Conservation (phyloP, 2,113 vertebrate genomes). For the Meleagris gallopavo region DNA sequence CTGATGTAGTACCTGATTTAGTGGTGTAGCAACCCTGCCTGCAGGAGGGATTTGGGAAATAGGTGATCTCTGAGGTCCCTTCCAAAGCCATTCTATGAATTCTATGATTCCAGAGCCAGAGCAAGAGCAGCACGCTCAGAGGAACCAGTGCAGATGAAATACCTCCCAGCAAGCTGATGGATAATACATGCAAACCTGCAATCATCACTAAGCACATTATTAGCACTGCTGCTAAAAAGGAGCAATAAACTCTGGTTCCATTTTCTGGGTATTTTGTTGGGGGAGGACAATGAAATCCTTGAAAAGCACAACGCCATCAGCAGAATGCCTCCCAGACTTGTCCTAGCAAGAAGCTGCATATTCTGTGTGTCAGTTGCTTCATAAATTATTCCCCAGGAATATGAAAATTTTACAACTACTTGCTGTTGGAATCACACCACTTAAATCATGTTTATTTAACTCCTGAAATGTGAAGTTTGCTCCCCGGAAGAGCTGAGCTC, state of each 20-base stretch:
- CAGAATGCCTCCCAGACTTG: background rate
- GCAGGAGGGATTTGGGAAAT: no score
- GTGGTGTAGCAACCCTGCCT: no score
- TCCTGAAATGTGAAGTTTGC: background rate
- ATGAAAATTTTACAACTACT: background rate
- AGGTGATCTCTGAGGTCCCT: no score
- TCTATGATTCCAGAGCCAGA: background rate
- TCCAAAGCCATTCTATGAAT: no score
- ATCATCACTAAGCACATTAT: background rate
- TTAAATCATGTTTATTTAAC: background rate
- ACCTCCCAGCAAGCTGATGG: background rate
- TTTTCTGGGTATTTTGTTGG: background rate
- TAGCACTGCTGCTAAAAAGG: rapidly evolving
- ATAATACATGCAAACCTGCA: background rate
- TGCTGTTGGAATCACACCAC: background rate
- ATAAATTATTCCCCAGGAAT: background rate
- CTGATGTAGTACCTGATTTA: no score
- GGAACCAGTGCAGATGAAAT: background rate
- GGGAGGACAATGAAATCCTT: background rate
- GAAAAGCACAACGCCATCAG: background rate
- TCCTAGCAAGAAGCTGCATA: background rate
- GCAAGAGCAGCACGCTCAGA: rapidly evolving
- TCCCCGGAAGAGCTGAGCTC: background rate
- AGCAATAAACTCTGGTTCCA: background rate
- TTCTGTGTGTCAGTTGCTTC: background rate